These are phyloP conservation scores for Agrochola circellaris DNA, from an alignment of 2,888 invertebrate species.

Conservation along the genomic window DNA sequence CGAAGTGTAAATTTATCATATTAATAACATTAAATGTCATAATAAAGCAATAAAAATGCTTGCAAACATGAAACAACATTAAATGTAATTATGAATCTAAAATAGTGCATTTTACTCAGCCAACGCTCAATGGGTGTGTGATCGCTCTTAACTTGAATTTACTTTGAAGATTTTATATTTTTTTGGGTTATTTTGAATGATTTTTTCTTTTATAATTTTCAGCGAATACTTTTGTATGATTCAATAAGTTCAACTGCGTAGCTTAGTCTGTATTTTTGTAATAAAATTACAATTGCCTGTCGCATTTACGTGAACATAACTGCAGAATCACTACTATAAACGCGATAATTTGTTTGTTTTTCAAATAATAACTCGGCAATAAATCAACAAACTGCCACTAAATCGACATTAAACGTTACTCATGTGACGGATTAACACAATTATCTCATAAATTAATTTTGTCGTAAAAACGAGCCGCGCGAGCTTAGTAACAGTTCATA, in stretches of 20 bases:
- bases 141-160: conserved; percentile 22
- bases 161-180: no score
- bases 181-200: neutral
- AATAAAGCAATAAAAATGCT: conserved; percentile 22
- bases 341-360: conserved; percentile 24
- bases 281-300: neutral
- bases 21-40: conserved; percentile 13
- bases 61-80: neutral
- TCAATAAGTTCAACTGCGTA: no score
- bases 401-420: conserved; percentile 45
- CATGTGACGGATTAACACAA: conserved; percentile 49
- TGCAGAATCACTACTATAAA: neutral
- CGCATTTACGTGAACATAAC: neutral
- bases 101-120: conserved; percentile 42
- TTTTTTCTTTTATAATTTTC: neutral
- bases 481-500: conserved; percentile 36
- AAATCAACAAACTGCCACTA: conserved; percentile 44
- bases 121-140: conserved; percentile 15
- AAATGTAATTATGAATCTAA: neutral
- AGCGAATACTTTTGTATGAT: neutral
- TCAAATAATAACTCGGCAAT: conserved; percentile 20
- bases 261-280: neutral
- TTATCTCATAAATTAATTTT: conserved; percentile 56
- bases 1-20: neutral
- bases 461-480: conserved; percentile 42